phyloP scores from a whole-genome alignment of 2,797 vertebrate genomes.

The Crenuchus spilurus region DNA sequence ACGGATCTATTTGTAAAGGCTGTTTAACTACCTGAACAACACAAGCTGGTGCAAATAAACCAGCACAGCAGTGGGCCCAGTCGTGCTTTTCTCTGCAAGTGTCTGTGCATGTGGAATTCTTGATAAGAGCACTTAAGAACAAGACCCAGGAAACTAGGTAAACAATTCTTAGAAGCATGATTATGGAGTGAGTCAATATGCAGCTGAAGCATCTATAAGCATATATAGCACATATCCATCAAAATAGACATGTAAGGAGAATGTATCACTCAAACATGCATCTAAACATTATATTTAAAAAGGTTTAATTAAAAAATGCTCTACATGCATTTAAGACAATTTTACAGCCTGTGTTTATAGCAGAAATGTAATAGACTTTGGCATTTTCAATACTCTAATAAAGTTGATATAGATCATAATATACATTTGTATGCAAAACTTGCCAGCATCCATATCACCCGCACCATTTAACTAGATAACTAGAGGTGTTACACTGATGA shows the following conservation, averaged over 20 bases:
- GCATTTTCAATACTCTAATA: too few relatives aligned
- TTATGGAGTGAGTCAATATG: constrained; percentile 32
- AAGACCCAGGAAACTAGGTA: constrained; percentile 25
- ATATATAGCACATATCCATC: neutral
- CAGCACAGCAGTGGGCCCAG: neutral
- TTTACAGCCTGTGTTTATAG: too few relatives aligned
- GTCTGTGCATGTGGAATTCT: constrained; percentile 6
- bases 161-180: constrained; percentile 31
- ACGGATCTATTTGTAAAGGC: neutral
- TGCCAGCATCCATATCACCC: too few relatives aligned
- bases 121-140: neutral
- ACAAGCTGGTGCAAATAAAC: constrained; percentile 41
- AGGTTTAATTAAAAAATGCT: too few relatives aligned
- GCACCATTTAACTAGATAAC: too few relatives aligned
- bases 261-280: neutral
- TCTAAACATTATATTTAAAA: neutral
- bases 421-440: too few relatives aligned
- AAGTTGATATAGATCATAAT: too few relatives aligned
- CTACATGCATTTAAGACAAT: too few relatives aligned
- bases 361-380: too few relatives aligned
- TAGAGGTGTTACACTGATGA: too few relatives aligned
- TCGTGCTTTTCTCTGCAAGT: constrained; percentile 7
- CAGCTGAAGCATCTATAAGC: constrained; percentile 8
- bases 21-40: neutral
- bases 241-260: neutral